Evolutionary conservation across 2,797 vertebrate genomes (phyloP).

Genomic region (Carcharodon carcharias): DNA sequence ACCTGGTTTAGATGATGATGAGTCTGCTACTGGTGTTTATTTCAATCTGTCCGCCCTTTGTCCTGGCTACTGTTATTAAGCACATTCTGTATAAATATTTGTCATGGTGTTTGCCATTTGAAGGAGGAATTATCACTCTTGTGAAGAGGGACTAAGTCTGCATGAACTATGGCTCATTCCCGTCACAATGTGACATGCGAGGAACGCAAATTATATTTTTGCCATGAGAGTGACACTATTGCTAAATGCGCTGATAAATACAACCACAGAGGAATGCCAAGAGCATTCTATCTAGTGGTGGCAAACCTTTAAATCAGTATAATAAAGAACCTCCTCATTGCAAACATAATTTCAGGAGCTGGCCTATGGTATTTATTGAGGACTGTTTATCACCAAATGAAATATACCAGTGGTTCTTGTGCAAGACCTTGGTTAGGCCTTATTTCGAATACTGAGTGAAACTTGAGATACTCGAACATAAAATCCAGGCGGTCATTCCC

Average conservation of each 20-base stretch:
- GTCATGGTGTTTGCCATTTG: background rate
- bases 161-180: background rate
- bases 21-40: background rate
- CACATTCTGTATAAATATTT: background rate
- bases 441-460: background rate
- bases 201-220: background rate
- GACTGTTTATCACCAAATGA: background rate
- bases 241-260: background rate
- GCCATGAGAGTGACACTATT: background rate
- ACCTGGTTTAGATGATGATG: background rate
- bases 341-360: background rate
- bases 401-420: too few relatives aligned
- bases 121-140: background rate
- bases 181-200: too few relatives aligned
- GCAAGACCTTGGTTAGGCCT: background rate
- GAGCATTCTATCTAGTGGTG: background rate
- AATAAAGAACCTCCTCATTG: background rate
- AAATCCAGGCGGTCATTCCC: background rate
- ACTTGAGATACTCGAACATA: background rate
- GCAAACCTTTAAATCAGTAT: background rate
- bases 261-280: background rate
- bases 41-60: background rate
- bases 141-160: background rate
- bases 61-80: background rate
- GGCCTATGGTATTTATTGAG: background rate